Conservation (phyloP, 2,113 vertebrate species). For the Rhea pennata region DNA sequence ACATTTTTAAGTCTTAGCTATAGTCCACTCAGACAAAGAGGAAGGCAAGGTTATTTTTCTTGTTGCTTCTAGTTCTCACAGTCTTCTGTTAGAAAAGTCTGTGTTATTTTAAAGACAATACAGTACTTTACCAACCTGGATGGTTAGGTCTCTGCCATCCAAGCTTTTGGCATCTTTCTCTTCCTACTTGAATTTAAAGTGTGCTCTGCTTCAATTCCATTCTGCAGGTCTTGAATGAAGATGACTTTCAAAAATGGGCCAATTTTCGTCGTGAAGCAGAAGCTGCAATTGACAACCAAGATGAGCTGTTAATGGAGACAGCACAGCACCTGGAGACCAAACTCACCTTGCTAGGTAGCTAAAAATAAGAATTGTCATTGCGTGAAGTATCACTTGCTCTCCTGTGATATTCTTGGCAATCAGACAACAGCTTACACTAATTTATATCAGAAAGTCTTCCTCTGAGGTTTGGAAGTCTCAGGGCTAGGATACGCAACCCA, state of each 20-base stretch:
- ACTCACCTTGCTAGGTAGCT: slow-evolving; percentile 85
- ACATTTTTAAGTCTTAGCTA: neutral
- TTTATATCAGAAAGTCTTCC: slow-evolving; percentile 35
- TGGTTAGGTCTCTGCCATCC: neutral
- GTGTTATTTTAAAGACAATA: neutral
- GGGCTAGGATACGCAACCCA: neutral
- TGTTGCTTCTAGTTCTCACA: neutral
- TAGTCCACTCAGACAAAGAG: neutral
- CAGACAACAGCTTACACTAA: neutral
- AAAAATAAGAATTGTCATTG: slow-evolving; percentile 55
- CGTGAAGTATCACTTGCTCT: neutral
- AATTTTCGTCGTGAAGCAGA: slow-evolving; percentile 84
- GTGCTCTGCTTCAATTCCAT: neutral
- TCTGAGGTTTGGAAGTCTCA: slow-evolving; percentile 10
- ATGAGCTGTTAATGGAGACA: slow-evolving; percentile 83
- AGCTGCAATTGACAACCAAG: slow-evolving; percentile 83
- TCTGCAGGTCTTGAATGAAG: slow-evolving; percentile 84
- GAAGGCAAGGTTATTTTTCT: neutral
- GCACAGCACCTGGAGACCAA: slow-evolving; percentile 81
- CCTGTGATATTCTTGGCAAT: slow-evolving; percentile 15
- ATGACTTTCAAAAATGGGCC: slow-evolving; percentile 85
- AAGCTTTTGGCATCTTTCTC: neutral
- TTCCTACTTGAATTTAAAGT: slow-evolving; percentile 11
- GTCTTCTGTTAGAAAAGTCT: neutral
- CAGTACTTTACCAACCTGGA: neutral